Base-by-base conservation (phyloP, 2,888 invertebrate species). In the Tetragonula carbonaria region DNA sequence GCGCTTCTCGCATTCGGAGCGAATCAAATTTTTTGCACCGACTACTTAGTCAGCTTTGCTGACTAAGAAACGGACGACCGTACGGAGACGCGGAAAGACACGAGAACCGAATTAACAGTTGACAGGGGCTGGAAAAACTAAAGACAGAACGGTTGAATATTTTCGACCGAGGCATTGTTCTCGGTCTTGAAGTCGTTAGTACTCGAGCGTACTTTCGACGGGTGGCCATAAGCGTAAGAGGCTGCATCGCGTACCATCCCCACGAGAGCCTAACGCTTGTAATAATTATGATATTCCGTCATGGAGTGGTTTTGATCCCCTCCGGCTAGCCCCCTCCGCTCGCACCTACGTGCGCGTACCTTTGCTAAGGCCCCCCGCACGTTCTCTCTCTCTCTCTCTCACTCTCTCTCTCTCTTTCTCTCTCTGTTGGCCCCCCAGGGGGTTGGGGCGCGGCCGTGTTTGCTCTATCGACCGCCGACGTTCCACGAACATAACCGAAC, bases 381-480 rank as follows among this genome's bases (percentile, higher is more conserved):
- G 23, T 74, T 33, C 33, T 33, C 33, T 33, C 33, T 33, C 33
- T 28, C n/a, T n/a, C n/a, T 38, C 38, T 38, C 38, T 38, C 38
- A 8, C 8, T 38, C 38, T 23, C 23, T 23, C n/a, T 45, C 45
- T 45, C 45, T 38, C 38, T 38, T 0, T 38, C 38, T 45, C 0
- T 45, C 45, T 45, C 45, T 11, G 8, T 45, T 11, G 45, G 23
- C 38, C 80, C 74, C 81, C 80, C 76, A 88, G 91, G 93, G 93
- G 94, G 94, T 94, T 93, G 94, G 94, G 94, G 94, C 94, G 94
- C 94, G 94, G 94, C 92, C 94, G 94, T 94, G 93, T 94, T 94
- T 94, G 94, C 94, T 94, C 94, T 94, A 94, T 94, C 94, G 94
- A 94, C 94, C 94, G 94, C 93, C 94, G 94, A 94, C 93, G 89